Base-by-base conservation (phyloP, 2,888 invertebrate genomes). In the Teleiodes luculella region DNA sequence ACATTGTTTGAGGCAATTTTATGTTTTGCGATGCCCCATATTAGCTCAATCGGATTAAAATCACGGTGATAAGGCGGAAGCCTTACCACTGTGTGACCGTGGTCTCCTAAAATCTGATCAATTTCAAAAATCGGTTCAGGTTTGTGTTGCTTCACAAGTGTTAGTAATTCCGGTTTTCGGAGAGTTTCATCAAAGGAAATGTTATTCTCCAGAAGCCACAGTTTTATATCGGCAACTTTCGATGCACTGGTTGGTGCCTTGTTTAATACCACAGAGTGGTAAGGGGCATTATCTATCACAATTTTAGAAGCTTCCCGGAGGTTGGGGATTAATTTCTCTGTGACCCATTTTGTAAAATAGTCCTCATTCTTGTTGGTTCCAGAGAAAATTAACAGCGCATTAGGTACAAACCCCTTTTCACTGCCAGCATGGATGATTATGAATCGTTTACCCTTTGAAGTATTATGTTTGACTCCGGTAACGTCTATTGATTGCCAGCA, bases 401-500 rank as follows among this genome's bases (percentile, higher is more conserved):
- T 55, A 5, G 49, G 18, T 10, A 60, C 54, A 51, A 57, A 57
- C 3, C 59, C 55, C 35, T 54, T 36, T 41, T 59, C 48, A 31
- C 37, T 43, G 20, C 55, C 57, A 14, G 52, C 55, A 57, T 59
- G 51, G 1, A 57, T 52, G 20, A 60, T 54, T 35, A 60, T 54
- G 8, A 20, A 56, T 18, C 55, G 31, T 53, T 57, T 54, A 3
- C 57, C 60, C 30, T 45, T 36, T 8, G 53, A 58, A 24, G 48
- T 49, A 14, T 33, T 14, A 10, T 6, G 13, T 36, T 13, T 10
- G 5, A 47, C 30, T 8, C 46, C 28, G 4, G 11, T 10, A 16
- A 28, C n/a, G 46, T 58, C 48, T 11, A 51, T 45, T 2, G 58
- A 57, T 31, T 67, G 62, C 64, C 66, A 65, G 52, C 63, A 65